Evolutionary conservation across 2,888 invertebrate species (phyloP).

Genomic region (Plemyria rubiginata): DNA sequence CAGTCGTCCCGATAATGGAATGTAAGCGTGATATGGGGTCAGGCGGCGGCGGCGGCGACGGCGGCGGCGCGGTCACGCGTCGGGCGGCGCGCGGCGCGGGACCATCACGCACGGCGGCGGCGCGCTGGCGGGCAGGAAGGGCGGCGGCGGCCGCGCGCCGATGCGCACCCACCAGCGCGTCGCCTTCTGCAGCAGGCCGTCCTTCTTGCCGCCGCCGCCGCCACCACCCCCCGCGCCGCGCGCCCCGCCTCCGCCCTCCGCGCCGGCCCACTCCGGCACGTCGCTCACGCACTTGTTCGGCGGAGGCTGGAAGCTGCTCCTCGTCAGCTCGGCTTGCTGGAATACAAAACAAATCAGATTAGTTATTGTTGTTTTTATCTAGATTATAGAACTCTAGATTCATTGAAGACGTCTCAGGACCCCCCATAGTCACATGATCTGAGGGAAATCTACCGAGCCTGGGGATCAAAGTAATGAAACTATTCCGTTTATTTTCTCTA

Average conservation of each 20-base stretch:
- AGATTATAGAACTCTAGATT: no score
- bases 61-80: constrained; percentile 27
- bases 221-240: constrained; percentile 32
- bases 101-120: constrained; percentile 50
- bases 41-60: constrained; percentile 59
- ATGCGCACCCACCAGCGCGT: constrained; percentile 83
- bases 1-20: constrained; percentile 81
- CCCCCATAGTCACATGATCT: no score
- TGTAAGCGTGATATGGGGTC: constrained; percentile 79
- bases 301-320: constrained; percentile 87
- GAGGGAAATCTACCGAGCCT: no score
- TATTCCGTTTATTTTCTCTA: no score
- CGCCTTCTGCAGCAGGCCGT: constrained; percentile 82
- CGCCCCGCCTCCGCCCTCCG: constrained; percentile 50
- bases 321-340: constrained; percentile 88
- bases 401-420: no score
- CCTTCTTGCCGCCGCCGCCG: constrained; percentile 68
- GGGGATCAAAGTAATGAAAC: no score
- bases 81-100: constrained; percentile 59
- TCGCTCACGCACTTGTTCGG: constrained; percentile 88
- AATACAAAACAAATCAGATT: constrained; percentile 41
- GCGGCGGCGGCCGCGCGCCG: constrained; percentile 65
- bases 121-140: constrained; percentile 38
- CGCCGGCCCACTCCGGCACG: constrained; percentile 85
- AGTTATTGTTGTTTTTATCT: not conserved